These are phyloP conservation scores for Araneus ventricosus DNA, from an alignment of 1,140 invertebrate genomes.

Conservation along the genomic window DNA sequence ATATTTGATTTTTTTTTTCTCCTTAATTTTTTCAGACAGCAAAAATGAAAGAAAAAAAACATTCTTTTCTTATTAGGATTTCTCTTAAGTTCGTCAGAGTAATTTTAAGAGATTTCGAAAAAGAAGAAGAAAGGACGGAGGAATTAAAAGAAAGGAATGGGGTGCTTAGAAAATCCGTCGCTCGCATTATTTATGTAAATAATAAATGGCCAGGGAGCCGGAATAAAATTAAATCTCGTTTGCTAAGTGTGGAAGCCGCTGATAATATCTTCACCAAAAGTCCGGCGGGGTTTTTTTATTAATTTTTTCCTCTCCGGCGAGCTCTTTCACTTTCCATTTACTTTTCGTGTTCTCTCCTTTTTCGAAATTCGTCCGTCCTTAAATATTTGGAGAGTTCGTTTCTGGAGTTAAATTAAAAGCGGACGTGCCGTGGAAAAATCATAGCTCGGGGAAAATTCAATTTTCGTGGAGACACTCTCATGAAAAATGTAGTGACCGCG, in stretches of 20 bases:
- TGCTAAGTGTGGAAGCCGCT: constrained; percentile 29
- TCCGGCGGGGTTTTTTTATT: neutral
- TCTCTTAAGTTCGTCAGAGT: neutral
- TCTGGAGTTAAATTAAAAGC: constrained; percentile 69
- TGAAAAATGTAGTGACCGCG: constrained; percentile 60
- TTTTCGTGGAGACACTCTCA: constrained; percentile 55
- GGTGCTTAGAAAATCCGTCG: neutral
- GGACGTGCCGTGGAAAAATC: constrained; percentile 70
- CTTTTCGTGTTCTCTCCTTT: constrained; percentile 10
- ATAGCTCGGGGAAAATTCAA: constrained; percentile 63
- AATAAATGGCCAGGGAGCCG: constrained; percentile 10
- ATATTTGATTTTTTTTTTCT: neutral
- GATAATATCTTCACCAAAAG: constrained; percentile 52
- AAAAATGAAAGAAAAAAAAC: neutral
- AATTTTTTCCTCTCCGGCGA: neutral
- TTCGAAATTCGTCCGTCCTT: constrained; percentile 52
- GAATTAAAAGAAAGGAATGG: neutral
- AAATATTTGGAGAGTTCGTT: constrained; percentile 61
- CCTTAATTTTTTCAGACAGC: too few relatives aligned
- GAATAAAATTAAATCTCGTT: constrained; percentile 67
- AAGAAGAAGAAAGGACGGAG: neutral
- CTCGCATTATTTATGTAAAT: constrained; percentile 66
- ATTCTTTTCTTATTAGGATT: neutral
- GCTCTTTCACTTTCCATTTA: neutral
- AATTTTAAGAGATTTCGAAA: neutral